These are phyloP conservation scores for Astreopora myriophthalma DNA, from an alignment of 64 coral and sea anemone genomes.

Conservation along the genomic window DNA sequence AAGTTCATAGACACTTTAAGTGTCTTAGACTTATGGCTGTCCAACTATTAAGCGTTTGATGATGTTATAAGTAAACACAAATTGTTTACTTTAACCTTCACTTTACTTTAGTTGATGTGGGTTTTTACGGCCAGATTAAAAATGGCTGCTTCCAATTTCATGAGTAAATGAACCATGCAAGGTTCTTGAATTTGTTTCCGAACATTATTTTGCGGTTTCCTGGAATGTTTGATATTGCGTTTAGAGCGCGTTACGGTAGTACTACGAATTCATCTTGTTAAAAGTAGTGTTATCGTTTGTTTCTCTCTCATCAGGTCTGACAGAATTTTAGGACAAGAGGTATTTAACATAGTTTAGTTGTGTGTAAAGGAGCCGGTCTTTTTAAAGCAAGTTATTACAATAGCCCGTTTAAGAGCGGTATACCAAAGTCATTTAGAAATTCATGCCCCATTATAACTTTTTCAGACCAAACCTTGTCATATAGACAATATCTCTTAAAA, in stretches of 20 bases:
- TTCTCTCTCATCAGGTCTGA: not conserved
- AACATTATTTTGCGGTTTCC: not conserved
- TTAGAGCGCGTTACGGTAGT: not conserved
- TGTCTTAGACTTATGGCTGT: not conserved
- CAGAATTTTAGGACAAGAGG: slow-evolving; percentile 8
- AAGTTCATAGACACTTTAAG: not conserved
- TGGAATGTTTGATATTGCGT: not conserved
- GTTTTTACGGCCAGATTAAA: not conserved
- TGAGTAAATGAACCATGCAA: not conserved
- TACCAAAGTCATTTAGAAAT: not conserved
- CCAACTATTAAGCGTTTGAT: not conserved
- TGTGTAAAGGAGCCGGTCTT: not conserved
- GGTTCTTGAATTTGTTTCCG: no score
- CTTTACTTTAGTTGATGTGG: not conserved
- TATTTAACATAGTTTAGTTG: not conserved
- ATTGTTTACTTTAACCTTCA: not conserved
- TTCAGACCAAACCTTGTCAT: not conserved
- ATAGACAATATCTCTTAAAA: not conserved
- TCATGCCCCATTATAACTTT: not conserved
- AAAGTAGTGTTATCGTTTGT: not conserved
- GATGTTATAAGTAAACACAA: not conserved
- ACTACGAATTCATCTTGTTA: not conserved
- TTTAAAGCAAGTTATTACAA: not conserved
- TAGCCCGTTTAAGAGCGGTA: not conserved
- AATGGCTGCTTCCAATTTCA: not conserved